Evolutionary conservation across 2,113 vertebrate species (phyloP), one percentile per base, ranked within the genome.

Genomic region (Opisthocomus hoazin): DNA sequence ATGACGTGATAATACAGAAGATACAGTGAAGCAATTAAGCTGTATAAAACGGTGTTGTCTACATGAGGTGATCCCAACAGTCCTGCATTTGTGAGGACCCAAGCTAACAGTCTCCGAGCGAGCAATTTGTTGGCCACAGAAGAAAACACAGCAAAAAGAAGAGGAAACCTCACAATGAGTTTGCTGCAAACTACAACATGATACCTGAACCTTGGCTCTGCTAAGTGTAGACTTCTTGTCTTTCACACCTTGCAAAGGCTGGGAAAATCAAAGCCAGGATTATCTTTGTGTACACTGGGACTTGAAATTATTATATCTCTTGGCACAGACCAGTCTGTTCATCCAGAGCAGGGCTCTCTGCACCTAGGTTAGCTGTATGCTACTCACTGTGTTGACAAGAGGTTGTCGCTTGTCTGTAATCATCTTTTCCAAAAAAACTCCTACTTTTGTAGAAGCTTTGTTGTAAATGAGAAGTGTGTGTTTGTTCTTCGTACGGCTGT

Each of bases 131-230:
- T 84, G 32, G 16, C 64, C 63, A 56, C n/a, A 48, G 63, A 32
- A 48, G 63, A 32, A 69, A 83, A 61, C 23, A 12, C 23, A 46
- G 18, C n/a, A 69, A 68, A 75, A 64, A 66, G 41, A 37, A 10
- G 32, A 41, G 45, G 27, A 84, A 84, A 69, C 32, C 21, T 21
- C 5, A 9, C 18, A 32, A 7, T 41, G 48, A 41, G 16, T 39
- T 76, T 77, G 6, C 56, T 61, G 14, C 1, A 0, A 37, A 53
- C 57, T 26, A 4, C 0, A 2, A 75, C 8, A 3, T 50, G 29
- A 39, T 39, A 24, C 9, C 41, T 68, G 70, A 61, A 39, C 46
- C 27, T 66, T 30, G 46, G 11, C 46, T 75, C 22, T n/a, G 54
- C 70, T n/a, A 11, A 46, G 20, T 22, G 12, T n/a, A 15, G 32